A percentile compares a stretch with the other conserved stretches of the same genome.
Evolutionary conservation across 2,888 invertebrate genomes (phyloP).

Genomic region (Cryptophagus acutangulus): DNA sequence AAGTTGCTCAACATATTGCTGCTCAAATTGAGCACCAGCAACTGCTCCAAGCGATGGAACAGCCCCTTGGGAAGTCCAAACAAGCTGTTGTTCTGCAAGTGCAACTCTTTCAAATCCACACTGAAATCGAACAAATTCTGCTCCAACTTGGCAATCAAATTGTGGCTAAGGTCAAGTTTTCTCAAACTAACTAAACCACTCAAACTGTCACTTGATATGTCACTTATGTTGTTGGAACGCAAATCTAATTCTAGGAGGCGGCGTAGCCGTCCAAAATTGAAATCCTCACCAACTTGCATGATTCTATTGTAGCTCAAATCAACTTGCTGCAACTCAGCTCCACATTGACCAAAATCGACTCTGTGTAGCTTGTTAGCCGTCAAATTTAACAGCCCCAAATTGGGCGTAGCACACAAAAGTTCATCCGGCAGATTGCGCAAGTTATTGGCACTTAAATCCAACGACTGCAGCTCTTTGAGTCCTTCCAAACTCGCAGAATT

Average conservation of each 20-base stretch:
- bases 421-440: slow-evolving; percentile 69
- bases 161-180: slow-evolving; percentile 81
- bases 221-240: slow-evolving; percentile 77
- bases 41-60: slow-evolving; percentile 77
- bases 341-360: slow-evolving; percentile 70
- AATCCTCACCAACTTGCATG: slow-evolving; percentile 61
- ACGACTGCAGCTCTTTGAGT: slow-evolving; percentile 70
- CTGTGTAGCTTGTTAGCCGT: slow-evolving; percentile 79
- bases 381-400: slow-evolving; percentile 76
- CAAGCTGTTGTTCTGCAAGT: slow-evolving; percentile 79
- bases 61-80: slow-evolving; percentile 76
- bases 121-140: slow-evolving; percentile 76
- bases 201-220: slow-evolving; percentile 74
- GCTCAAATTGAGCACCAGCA: slow-evolving; percentile 78
- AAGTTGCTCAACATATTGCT: slow-evolving; percentile 81
- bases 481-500: slow-evolving; percentile 68
- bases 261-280: slow-evolving; percentile 69
- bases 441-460: slow-evolving; percentile 81
- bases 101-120: slow-evolving; percentile 75
- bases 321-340: slow-evolving; percentile 66
- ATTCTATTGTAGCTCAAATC: slow-evolving; percentile 81
- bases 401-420: slow-evolving; percentile 71
- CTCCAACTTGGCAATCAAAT: slow-evolving; percentile 75
- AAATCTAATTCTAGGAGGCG: slow-evolving; percentile 75
- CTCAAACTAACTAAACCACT: slow-evolving; percentile 73